Percentiles rank a stretch among this genome's conserved stretches.
phyloP scores from a whole-genome alignment of 1,140 invertebrate genomes.

The Chionoecetes opilio region DNA sequence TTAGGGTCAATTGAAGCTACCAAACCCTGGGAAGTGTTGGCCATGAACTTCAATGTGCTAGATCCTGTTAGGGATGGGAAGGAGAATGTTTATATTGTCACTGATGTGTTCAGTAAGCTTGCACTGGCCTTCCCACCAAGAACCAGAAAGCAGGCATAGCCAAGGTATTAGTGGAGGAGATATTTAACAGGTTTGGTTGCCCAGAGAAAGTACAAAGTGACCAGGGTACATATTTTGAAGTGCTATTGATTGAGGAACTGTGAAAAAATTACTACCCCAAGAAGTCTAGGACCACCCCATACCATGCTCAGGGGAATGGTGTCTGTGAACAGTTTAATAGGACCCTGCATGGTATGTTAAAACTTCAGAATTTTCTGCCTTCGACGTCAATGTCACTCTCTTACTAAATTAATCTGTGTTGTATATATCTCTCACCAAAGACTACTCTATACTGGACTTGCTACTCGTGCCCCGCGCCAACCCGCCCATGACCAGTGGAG shows the following conservation, averaged over 20 bases:
- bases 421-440: too few species aligned
- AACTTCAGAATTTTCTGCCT: too few species aligned
- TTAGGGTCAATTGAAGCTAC: slow-evolving; percentile 20
- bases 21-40: slow-evolving; percentile 39
- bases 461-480: too few species aligned
- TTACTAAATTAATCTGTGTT: too few species aligned
- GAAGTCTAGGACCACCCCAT: slow-evolving; percentile 22
- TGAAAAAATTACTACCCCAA: background rate
- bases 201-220: slow-evolving; percentile 44
- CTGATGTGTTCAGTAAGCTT: slow-evolving; percentile 37
- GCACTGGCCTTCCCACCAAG: slow-evolving; percentile 20
- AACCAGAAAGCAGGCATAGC: slow-evolving; percentile 3
- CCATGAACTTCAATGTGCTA: slow-evolving; percentile 39
- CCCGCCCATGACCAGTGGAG: too few species aligned
- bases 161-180: background rate
- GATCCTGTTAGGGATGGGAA: background rate
- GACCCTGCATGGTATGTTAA: too few species aligned
- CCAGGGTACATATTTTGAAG: slow-evolving; percentile 25
- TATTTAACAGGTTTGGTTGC: background rate
- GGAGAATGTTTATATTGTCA: slow-evolving; percentile 36
- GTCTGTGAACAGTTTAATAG: too few species aligned
- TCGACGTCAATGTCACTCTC: too few species aligned
- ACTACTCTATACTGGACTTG: too few species aligned
- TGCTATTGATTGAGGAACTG: background rate
- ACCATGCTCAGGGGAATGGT: background rate